Evolutionary conservation across 2,797 vertebrate species (phyloP).

Genomic region (Pteronotus mesoamericanus): DNA sequence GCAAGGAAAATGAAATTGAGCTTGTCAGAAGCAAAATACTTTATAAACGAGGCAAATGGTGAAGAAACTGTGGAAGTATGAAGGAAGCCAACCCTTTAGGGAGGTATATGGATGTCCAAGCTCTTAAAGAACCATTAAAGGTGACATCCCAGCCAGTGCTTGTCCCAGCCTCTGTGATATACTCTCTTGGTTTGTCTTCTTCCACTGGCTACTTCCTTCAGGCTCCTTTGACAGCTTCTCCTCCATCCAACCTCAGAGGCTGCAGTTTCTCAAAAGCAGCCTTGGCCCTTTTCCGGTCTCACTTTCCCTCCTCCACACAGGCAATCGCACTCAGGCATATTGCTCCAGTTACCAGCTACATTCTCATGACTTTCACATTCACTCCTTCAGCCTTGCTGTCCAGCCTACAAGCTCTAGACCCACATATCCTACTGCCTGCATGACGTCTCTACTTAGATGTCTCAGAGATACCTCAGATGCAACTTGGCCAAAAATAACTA

Average conservation of each 20-base stretch:
- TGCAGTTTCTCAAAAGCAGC: background rate
- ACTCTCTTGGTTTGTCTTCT: background rate
- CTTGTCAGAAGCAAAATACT: background rate
- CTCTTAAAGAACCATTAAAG: background rate
- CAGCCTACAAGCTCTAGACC: background rate
- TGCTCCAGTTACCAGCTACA: background rate
- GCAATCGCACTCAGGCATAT: fast-evolving
- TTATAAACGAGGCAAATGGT: background rate
- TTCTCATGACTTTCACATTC: too few relatives aligned
- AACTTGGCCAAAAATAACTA: background rate
- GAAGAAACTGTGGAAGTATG: background rate
- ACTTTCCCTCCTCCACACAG: background rate
- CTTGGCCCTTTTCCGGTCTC: background rate
- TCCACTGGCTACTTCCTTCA: background rate
- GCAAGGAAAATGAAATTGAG: background rate
- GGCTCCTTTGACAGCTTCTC: background rate
- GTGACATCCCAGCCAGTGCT: background rate
- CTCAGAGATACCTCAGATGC: background rate
- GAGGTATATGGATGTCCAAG: background rate
- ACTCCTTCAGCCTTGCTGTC: background rate
- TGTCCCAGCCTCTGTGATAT: background rate
- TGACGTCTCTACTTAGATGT: background rate
- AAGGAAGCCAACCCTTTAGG: background rate
- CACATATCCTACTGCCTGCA: background rate
- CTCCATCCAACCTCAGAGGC: background rate